Evolutionary conservation across 1,140 invertebrate species (phyloP).

Genomic region (Atta colombica): DNA sequence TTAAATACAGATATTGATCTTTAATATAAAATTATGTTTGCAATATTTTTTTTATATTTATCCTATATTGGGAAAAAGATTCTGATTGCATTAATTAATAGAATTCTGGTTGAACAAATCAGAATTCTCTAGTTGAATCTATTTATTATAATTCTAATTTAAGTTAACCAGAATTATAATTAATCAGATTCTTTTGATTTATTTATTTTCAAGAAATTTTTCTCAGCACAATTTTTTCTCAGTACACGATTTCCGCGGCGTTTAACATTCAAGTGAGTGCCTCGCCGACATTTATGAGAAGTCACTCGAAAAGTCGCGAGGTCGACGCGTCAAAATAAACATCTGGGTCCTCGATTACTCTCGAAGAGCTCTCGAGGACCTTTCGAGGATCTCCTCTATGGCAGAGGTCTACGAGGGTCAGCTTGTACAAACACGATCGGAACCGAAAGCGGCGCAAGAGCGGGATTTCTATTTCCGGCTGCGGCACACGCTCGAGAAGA

Average conservation of each 20-base stretch:
- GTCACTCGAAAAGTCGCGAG: constrained; percentile 70
- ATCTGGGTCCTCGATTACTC: constrained; percentile 79
- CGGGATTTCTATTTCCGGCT: constrained; percentile 75
- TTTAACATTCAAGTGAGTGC: neutral
- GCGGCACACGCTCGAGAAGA: constrained; percentile 69
- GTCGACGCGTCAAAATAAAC: constrained; percentile 80
- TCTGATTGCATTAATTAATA: no score
- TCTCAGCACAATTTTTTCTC: no score
- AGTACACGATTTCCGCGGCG: neutral
- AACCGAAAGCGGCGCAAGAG: constrained; percentile 64
- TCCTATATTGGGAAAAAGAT: no score
- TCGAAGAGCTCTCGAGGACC: constrained; percentile 72
- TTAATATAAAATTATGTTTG: neutral
- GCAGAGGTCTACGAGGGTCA: constrained; percentile 79
- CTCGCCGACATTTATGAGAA: constrained; percentile 22
- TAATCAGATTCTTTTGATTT: no score
- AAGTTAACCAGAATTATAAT: no score
- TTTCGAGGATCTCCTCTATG: constrained; percentile 69
- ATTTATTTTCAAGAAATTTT: no score
- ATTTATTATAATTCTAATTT: no score
- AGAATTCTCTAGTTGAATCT: no score
- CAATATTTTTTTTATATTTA: neutral
- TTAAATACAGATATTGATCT: neutral
- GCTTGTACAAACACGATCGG: constrained; percentile 78
- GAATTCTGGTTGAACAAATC: no score